Base-by-base conservation (phyloP, 2,113 vertebrate genomes). In the Psittacara wagleri region DNA sequence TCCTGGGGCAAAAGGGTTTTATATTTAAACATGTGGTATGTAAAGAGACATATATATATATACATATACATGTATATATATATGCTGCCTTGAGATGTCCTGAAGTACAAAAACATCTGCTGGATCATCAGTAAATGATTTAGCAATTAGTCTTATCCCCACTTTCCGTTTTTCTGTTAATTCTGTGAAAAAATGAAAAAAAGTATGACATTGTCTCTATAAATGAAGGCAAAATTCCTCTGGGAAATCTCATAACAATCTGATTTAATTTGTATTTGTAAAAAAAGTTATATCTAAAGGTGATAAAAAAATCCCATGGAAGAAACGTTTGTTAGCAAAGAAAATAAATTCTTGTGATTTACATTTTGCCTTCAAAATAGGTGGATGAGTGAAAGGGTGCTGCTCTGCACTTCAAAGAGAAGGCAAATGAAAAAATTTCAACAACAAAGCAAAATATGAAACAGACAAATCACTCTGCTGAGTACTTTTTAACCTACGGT, bases 291-390 rank as follows among this genome's bases (percentile, higher is more conserved):
- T 95, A 83, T 95, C 61, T 96, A 96, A 97, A 94, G 69, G 90
- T 95, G 88, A 96, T 88, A 89, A 97, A 89, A 97, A 97, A 93
- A 94, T 89, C 68, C 88, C 67, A 39, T 83, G n/a, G 70, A 95
- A 97, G 87, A 97, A 96, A 94, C 93, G 90, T 97, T 98, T 97
- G 85, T 97, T 97, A 97, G 81, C 90, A 97, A 97, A 97, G 96
- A 97, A 98, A 97, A 98, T 95, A 98, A 97, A 97, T 96, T 96
- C 94, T 92, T 86, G 63, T 80, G 86, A 98, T 98, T 98, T 98
- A 97, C 96, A 98, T 98, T 97, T 97, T 97, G 85, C 93, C 94
- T 97, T 97, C 94, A 94, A 86, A 95, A 97, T 91, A 95, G 83
- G 80, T 88, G 59, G 73, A 86, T 95, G 96, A 97, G 94, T 95